Evolutionary conservation across 2,888 invertebrate genomes (phyloP), one percentile per base, ranked within the genome.

Genomic region (Campopleginae sp.): DNA sequence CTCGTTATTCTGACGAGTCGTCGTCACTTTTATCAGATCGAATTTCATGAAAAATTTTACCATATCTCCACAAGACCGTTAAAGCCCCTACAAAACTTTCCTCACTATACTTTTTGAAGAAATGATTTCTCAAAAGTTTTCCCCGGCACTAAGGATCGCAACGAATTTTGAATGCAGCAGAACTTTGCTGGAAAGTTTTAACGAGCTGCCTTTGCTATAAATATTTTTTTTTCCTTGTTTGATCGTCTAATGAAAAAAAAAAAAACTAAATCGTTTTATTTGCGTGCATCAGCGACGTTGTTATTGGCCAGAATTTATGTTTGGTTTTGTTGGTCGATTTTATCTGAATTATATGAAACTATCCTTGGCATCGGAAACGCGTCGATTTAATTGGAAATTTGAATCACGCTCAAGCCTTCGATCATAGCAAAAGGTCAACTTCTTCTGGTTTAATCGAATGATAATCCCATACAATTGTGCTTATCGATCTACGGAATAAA

Each of bases 131-230:
- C 10, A 38, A 66, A 66, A 38, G 17, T 14, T 66, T 66, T 42
- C 33, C 42, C 12, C 42, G 23, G 14, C 23, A 17, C 12, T 4
- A 27, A 44, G n/a, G 5, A 19, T 27, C 46, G 23, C 10, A 31
- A 70, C 17, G 31, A 70, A 48, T 70, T 48, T 70, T 48, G 44
- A 70, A 70, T 44, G 17, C 48, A 14, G 17, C 48, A 14, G 17
- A 70, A 31, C 46, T 70, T 48, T 31, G 27, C 17, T 2, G 3
- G 23, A 66, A 66, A 66, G 65, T 66, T 66, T 66, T 42, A 42
- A 42, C 8, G n/a, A 63, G 42, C 19, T 42, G 42, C 19, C 1
- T 66, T 1, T 2, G 12, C 10, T 42, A 23, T 38, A 12, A 66
- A 42, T 19, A 1, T 5, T 65, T 12, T 5, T 61, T 61, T 5